phyloP scores from a whole-genome alignment of 2,888 invertebrate genomes.

The Heliothis peltigera region DNA sequence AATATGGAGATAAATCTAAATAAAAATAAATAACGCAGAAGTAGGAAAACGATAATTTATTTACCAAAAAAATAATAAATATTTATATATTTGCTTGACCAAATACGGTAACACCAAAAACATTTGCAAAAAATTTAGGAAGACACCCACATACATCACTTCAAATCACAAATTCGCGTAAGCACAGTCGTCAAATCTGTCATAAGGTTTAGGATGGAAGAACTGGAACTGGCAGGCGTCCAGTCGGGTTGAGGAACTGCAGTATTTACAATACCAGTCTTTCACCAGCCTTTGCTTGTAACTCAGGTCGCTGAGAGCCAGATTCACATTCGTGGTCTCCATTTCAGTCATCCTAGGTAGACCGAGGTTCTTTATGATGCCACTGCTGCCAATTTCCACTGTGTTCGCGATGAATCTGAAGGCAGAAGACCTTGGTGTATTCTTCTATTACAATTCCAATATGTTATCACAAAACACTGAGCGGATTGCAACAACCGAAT shows the following conservation, averaged over 20 bases:
- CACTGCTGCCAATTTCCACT: constrained; percentile 84
- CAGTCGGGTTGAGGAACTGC: constrained; percentile 67
- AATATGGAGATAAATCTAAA: neutral
- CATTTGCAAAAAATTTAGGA: constrained; percentile 18
- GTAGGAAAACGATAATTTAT: constrained; percentile 31
- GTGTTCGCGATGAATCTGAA: constrained; percentile 82
- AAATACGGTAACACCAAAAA: constrained; percentile 9
- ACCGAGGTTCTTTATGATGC: constrained; percentile 84
- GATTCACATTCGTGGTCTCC: constrained; percentile 80
- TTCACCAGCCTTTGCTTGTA: constrained; percentile 66
- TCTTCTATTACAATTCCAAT: constrained; percentile 41
- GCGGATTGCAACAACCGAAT: constrained; percentile 22
- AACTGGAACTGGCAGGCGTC: constrained; percentile 73
- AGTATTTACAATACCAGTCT: constrained; percentile 78
- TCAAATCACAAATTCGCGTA: constrained; percentile 70
- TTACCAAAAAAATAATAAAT: constrained; percentile 6
- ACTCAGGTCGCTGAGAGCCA: constrained; percentile 76
- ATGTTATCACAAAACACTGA: constrained; percentile 39
- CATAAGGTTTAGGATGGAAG: constrained; percentile 66
- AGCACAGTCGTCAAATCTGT: constrained; percentile 79
- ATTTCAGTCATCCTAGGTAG: constrained; percentile 83
- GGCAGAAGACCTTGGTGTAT: constrained; percentile 71
- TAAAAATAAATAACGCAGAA: constrained; percentile 19
- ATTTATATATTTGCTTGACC: constrained; percentile 8
- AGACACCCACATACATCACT: constrained; percentile 32